Base-by-base conservation (phyloP, 2,888 invertebrate species). In the Pimpla rufipes region DNA sequence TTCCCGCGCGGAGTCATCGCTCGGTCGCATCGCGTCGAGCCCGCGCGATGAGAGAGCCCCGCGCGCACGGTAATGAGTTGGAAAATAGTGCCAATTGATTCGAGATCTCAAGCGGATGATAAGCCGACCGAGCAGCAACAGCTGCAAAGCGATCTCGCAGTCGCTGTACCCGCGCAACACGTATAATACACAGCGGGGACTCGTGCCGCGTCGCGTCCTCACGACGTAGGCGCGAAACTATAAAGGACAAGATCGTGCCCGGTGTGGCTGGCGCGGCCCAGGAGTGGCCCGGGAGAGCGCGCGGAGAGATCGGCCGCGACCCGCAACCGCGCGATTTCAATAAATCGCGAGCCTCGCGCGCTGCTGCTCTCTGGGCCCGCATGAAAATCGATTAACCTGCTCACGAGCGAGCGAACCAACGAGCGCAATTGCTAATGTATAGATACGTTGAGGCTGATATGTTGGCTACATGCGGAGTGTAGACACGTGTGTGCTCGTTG, bases 11-110 rank as follows among this genome's bases (percentile, higher is more conserved):
- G 83, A 81, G 70, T 80, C 78, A 78, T 84, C 83, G 68, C 62
- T 73, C 57, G 64, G 78, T 84, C 70, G 84, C 45, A 74, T 84
- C 83, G 76, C 52, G 45, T 67, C n/a, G n/a, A n/a, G n/a, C n/a
- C n/a, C n/a, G n/a, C n/a, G n/a, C n/a, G n/a, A n/a, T n/a, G n/a
- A n/a, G n/a, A n/a, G n/a, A n/a, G n/a, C n/a, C n/a, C 62, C 68
- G 40, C 2, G 37, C 16, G 18, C 37, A 57, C 59, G 84, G 70
- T 84, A 84, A 84, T 84, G 84, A 84, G 81, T 78, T 74, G 73
- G 68, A 84, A 81, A 84, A 81, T 70, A 84, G 81, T 81, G 84
- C 84, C 84, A 84, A 84, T 84, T 81, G 84, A 84, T 84, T 81
- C 74, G 74, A 73, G 83, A 83, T 83, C 73, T 74, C 55, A 62